phyloP scores from a whole-genome alignment of 2,888 invertebrate genomes.

The Silvanus unidentatus region DNA sequence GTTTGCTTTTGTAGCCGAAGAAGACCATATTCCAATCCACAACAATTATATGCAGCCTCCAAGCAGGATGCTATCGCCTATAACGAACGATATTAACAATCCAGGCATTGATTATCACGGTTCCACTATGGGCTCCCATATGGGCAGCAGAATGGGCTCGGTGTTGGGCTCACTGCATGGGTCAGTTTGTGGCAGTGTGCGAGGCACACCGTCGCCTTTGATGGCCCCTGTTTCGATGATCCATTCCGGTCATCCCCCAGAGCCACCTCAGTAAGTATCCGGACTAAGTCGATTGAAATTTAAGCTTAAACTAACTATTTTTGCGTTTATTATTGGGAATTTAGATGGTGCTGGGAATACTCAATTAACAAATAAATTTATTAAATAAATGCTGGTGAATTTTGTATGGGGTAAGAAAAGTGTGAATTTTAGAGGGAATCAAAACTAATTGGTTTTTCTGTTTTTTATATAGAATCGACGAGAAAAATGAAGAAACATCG shows the following conservation, averaged over 20 bases:
- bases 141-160: slow-evolving; percentile 43
- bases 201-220: slow-evolving; percentile 43
- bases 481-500: slow-evolving; percentile 42
- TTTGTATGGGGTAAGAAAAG: slow-evolving; percentile 18
- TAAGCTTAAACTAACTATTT: slow-evolving; percentile 10
- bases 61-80: slow-evolving; percentile 42
- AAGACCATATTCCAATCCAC: slow-evolving; percentile 56
- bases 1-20: slow-evolving; percentile 57
- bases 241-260: slow-evolving; percentile 37
- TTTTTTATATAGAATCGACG: slow-evolving; percentile 33
- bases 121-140: slow-evolving; percentile 39
- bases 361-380: slow-evolving; percentile 38
- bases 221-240: slow-evolving; percentile 43
- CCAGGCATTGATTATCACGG: slow-evolving; percentile 46
- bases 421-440: not conserved
- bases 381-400: slow-evolving; percentile 2
- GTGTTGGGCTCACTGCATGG: slow-evolving; percentile 42
- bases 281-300: not conserved
- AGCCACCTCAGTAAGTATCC: slow-evolving; percentile 41
- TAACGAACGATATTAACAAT: slow-evolving; percentile 52
- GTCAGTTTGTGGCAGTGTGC: slow-evolving; percentile 40
- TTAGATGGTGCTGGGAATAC: slow-evolving; percentile 48
- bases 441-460: not conserved
- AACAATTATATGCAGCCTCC: slow-evolving; percentile 34
- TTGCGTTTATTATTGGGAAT: slow-evolving; percentile 12